Conservation (phyloP, 2,797 vertebrate genomes). For the Scarus forsteni region DNA sequence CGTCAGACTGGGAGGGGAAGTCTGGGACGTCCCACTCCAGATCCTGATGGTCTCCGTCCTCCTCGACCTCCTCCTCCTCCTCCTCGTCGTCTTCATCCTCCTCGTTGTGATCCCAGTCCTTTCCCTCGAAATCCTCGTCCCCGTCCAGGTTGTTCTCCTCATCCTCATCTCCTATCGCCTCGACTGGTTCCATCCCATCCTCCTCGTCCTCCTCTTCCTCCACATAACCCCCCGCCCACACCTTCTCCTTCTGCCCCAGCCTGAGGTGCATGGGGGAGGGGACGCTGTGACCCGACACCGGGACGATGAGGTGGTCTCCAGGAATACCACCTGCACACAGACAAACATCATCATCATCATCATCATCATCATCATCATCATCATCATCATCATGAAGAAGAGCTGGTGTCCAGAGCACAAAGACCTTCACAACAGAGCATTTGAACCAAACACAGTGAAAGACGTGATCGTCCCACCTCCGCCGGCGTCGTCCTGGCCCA, state of each 20-base stretch:
- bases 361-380: background rate
- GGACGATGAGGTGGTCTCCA: conserved; percentile 82
- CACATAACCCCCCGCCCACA: conserved; percentile 78
- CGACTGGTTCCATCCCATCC: conserved; percentile 56
- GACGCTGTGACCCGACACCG: conserved; percentile 80
- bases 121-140: conserved; percentile 49
- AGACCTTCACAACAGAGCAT: too few relatives aligned
- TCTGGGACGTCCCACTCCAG: conserved; percentile 75
- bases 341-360: background rate
- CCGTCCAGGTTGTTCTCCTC: conserved; percentile 65
- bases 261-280: conserved; percentile 83
- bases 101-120: conserved; percentile 52
- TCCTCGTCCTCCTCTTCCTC: conserved; percentile 42
- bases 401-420: too few relatives aligned
- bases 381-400: too few relatives aligned
- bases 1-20: conserved; percentile 55
- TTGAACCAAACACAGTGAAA: too few relatives aligned
- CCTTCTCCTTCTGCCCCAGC: conserved; percentile 79
- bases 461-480: conserved; percentile 58
- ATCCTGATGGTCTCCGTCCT: conserved; percentile 55
- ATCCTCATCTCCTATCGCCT: conserved; percentile 66
- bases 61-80: conserved; percentile 40
- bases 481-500: conserved; percentile 82
- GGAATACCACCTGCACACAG: conserved; percentile 79
- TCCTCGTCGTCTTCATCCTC: conserved; percentile 52